Evolutionary conservation across 2,113 vertebrate species (phyloP).

Genomic region (Chionomys nivalis): DNA sequence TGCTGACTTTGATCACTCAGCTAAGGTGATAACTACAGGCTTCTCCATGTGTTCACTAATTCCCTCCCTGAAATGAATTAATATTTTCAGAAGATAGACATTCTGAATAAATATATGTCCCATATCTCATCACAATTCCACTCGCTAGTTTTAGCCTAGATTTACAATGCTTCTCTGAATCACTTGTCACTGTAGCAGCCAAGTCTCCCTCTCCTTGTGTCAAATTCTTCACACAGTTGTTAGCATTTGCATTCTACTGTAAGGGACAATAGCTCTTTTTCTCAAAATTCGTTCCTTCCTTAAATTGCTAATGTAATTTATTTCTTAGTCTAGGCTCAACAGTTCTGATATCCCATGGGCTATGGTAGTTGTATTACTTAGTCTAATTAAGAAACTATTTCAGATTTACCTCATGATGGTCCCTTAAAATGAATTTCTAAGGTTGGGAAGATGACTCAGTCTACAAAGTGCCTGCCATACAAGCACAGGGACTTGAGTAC

Average conservation of each 20-base stretch:
- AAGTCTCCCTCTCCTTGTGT: conserved; percentile 42
- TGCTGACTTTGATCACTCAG: not conserved
- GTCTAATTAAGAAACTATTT: not conserved
- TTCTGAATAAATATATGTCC: not conserved
- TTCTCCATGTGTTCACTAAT: conserved; percentile 23
- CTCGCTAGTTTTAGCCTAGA: conserved; percentile 5
- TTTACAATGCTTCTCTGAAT: conserved; percentile 37
- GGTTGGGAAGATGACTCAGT: not conserved
- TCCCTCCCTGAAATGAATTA: conserved; percentile 39
- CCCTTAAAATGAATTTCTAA: not conserved
- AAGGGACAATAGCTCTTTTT: not conserved
- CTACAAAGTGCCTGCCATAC: not conserved
- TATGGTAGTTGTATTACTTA: conserved; percentile 23
- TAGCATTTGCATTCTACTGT: not conserved
- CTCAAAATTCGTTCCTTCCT: not conserved
- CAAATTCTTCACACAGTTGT: not conserved
- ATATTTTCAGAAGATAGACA: conserved; percentile 3
- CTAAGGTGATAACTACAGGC: not conserved
- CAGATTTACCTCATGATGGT: not conserved
- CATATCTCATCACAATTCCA: conserved; percentile 42
- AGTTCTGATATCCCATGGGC: not conserved
- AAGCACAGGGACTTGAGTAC: not conserved
- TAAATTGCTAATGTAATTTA: not conserved
- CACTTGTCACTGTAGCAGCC: not conserved
- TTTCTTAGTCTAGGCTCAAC: not conserved